Base-by-base conservation (phyloP, 1,140 invertebrate genomes). In the Bombus sylvicola region DNA sequence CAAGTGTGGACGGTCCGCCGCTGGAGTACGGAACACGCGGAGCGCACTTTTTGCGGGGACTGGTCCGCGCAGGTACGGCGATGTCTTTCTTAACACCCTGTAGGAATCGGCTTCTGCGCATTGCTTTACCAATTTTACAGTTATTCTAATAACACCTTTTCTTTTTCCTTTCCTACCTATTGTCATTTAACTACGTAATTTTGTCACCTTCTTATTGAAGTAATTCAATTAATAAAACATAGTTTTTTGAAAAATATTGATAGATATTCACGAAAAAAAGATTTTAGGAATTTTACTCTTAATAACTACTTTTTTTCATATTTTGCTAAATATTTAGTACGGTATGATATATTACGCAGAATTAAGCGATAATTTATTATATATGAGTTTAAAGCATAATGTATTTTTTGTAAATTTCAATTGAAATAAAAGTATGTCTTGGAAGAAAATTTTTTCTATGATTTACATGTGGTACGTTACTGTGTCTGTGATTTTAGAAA, bases 11-110 rank as follows among this genome's bases (percentile, higher is more conserved):
- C 85, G 85, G 83, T 75, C 85, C 87, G 85, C 89, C 86, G 80
- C 87, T 88, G 79, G 87, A 90, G 87, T 85, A 87, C 89, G 86
- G 89, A 85, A 87, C 90, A 91, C 90, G 91, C 90, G 86, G 89
- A 88, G 88, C 88, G 83, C 75, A 86, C 71, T 87, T 91, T 89
- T 91, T 86, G 83, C 75, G 66, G 86, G 64, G 66, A 68, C 68
- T 64, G 75, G 79, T 80, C 71, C 47, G 72, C 72, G 28, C 85
- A 82, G 85, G 80, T 37, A 25, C 73, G 85, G 72, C 85, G 28
- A 83, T 72, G 64, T 31, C 72, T 77, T n/a, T 31, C 22, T 57
- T 9, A 43, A 62, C n/a, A 39, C 84, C 84, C 84, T n/a, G 9
- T 37, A 39, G n/a, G 15, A 75, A 25, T 71, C 71, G 59, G 84